These are phyloP conservation scores for Dione vanillae DNA, from an alignment of 2,888 invertebrate genomes.

Conservation along the genomic window DNA sequence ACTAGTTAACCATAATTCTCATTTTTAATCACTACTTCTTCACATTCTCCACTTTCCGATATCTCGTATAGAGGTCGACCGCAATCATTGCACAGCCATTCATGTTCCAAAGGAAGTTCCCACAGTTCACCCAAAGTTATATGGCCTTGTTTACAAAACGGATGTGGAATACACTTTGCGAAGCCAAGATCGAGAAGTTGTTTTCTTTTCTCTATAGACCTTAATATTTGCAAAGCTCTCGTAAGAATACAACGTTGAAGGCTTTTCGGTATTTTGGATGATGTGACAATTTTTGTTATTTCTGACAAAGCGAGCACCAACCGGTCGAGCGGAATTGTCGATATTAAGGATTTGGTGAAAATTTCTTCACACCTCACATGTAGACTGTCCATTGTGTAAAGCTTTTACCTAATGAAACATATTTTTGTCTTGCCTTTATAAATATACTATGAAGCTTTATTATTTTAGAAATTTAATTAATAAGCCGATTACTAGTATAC, in stretches of 20 bases:
- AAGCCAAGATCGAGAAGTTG: slow-evolving; percentile 41
- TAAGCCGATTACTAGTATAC: not conserved
- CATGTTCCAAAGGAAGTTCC: slow-evolving; percentile 44
- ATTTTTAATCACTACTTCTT: not conserved
- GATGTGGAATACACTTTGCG: slow-evolving; percentile 37
- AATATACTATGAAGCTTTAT: not conserved
- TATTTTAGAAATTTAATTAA: not conserved
- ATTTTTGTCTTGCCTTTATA: not conserved
- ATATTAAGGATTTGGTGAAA: slow-evolving; percentile 37
- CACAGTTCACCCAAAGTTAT: slow-evolving; percentile 42
- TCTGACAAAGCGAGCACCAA: slow-evolving; percentile 32
- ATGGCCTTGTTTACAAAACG: slow-evolving; percentile 20
- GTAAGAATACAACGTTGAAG: slow-evolving; percentile 32
- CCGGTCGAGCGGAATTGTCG: slow-evolving; percentile 28
- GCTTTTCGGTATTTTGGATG: slow-evolving; percentile 29
- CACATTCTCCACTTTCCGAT: not conserved
- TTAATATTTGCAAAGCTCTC: slow-evolving; percentile 34
- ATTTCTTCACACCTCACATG: slow-evolving; percentile 39
- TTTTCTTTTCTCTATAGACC: slow-evolving; percentile 38
- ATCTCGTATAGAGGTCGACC: slow-evolving; percentile 39
- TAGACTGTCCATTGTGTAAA: slow-evolving; percentile 38
- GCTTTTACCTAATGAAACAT: not conserved
- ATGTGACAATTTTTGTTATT: slow-evolving; percentile 28
- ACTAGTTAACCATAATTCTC: not conserved
- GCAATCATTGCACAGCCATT: slow-evolving; percentile 46